Conservation (phyloP, 2,888 invertebrate genomes). For the Leucoma salicis region DNA sequence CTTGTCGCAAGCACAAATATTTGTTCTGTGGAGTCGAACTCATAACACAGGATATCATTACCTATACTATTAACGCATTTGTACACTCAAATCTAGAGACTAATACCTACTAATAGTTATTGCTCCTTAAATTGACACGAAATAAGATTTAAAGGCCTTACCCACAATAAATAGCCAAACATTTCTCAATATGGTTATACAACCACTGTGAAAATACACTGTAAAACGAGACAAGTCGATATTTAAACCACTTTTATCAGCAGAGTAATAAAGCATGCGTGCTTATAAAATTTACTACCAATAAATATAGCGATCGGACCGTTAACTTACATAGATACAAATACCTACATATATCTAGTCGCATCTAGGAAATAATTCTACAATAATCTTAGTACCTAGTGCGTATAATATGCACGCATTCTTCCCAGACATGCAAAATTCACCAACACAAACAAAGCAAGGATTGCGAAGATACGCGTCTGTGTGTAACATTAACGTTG, state of each 20-base stretch:
- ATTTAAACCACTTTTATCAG: conserved; percentile 60
- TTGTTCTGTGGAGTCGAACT: too few relatives aligned
- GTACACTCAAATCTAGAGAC: too few relatives aligned
- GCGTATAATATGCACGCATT: conserved; percentile 74
- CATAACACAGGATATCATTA: too few relatives aligned
- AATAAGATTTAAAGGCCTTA: background rate
- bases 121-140: too few relatives aligned
- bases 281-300: conserved; percentile 71
- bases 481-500: conserved; percentile 44
- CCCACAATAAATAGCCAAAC: background rate
- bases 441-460: conserved; percentile 62
- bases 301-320: conserved; percentile 66
- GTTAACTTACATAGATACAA: conserved; percentile 50
- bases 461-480: conserved; percentile 39
- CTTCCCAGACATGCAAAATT: conserved; percentile 79
- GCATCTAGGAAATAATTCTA: conserved; percentile 80
- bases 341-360: conserved; percentile 40
- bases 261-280: conserved; percentile 60
- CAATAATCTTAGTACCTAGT: conserved; percentile 75
- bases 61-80: too few relatives aligned
- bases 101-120: too few relatives aligned
- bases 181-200: background rate
- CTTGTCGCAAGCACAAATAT: too few relatives aligned
- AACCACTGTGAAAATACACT: background rate
- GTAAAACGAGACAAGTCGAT: conserved; percentile 28